Conservation (phyloP, 2,113 vertebrate genomes). For the Nothobranchius kuhntae region DNA sequence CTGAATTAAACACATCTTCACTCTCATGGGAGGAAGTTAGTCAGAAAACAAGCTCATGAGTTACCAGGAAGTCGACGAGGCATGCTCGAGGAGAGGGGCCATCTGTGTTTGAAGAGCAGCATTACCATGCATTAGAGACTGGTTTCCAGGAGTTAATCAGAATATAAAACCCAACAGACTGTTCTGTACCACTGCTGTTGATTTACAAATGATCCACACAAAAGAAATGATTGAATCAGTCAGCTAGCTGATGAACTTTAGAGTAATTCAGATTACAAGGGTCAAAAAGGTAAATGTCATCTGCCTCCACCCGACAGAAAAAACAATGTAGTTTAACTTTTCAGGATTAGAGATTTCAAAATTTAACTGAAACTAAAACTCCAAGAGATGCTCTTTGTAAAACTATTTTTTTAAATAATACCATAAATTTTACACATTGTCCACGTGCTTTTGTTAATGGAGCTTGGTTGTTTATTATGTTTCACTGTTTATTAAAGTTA, state of each 20-base stretch:
- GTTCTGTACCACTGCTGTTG: background rate
- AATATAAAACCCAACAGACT: slow-evolving; percentile 5
- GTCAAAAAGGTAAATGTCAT: background rate
- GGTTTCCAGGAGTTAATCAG: background rate
- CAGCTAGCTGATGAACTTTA: background rate
- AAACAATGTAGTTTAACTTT: background rate
- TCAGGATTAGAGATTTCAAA: background rate
- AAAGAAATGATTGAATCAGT: slow-evolving; percentile 21
- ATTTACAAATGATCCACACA: slow-evolving; percentile 6
- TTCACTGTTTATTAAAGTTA: too few species aligned
- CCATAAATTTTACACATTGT: too few species aligned
- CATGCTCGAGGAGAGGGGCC: background rate
- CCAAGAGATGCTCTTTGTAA: too few species aligned
- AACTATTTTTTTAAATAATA: too few species aligned
- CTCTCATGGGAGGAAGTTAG: slow-evolving; percentile 38
- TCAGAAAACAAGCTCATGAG: slow-evolving; percentile 9
- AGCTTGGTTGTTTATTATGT: too few species aligned
- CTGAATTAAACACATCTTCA: slow-evolving; percentile 21
- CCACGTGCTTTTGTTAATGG: background rate
- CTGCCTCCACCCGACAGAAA: background rate
- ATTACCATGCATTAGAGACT: background rate
- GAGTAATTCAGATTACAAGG: background rate
- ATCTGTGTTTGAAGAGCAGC: background rate
- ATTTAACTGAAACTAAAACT: background rate
- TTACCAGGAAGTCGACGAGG: background rate